Base-by-base conservation (phyloP, 2,113 vertebrate genomes). In the Blennius ocellaris region DNA sequence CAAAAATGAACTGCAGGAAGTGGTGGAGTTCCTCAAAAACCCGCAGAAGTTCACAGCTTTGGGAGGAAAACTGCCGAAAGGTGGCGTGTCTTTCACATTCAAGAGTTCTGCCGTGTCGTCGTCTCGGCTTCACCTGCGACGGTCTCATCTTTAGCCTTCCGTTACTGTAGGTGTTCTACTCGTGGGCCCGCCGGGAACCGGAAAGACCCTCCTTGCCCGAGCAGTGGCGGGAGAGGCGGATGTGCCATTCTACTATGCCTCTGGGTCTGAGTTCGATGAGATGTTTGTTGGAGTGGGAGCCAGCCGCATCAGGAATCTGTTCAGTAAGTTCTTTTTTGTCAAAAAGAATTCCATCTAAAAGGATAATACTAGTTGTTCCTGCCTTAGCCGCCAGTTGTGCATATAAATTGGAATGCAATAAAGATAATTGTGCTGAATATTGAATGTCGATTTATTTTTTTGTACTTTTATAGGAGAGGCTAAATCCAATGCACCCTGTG, bases 231-330 rank as follows among this genome's bases (percentile, higher is more conserved):
- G 98, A 49, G 97, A 99, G 90, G 98, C 98, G 6, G 96, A 98
- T 38, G 98, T 99, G 55, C 97, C 98, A 0, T 99, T 99, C 86
- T 99, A 98, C 87, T 99, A 99, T 2, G 98, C 97, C 1, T 98
- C 97, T 0, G 97, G 97, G 7, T 99, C 98, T 0, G 97, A 99
- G 84, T 99, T 99, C 67, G 98, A 99, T 60, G 97, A 99, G 91
- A 99, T 99, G 98, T 99, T 99, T 83, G 97, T 99, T 57, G 98
- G 98, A 0, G 97, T 99, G 3, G 97, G 98, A 89, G 98, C 97
- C 11, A 98, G 98, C 78, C 96, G 97, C 59, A 99, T 99, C 89
- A 93, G 98, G 86, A 99, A 98, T 87, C 94, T 99, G 7, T 99
- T 99, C 81, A 94, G 98, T 99, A 90, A 12, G 96, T 94, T 52